A percentile compares a stretch with the other conserved stretches of the same genome.
Conservation (phyloP, 2,797 vertebrate genomes). For the Sparidentex hasta region DNA sequence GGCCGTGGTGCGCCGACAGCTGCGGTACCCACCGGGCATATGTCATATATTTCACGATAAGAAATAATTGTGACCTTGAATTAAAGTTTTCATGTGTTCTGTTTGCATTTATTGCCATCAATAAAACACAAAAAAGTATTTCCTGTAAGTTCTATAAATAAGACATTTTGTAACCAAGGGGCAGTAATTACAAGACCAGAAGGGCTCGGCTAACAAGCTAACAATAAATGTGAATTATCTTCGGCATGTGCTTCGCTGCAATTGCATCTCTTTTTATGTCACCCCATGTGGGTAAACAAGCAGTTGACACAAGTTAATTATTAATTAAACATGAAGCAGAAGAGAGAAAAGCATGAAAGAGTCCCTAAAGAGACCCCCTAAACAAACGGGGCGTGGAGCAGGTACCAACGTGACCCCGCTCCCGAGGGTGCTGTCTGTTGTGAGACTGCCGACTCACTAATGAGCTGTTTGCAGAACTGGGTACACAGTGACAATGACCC, state of each 20-base stretch:
- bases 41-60: slow-evolving; percentile 32
- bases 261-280: slow-evolving; percentile 53
- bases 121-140: slow-evolving; percentile 24
- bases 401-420: slow-evolving; percentile 75
- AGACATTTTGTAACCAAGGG: background rate
- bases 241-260: slow-evolving; percentile 31
- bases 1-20: slow-evolving; percentile 36
- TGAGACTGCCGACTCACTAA: slow-evolving; percentile 84
- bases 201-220: slow-evolving; percentile 45
- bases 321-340: slow-evolving; percentile 87
- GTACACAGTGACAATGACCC: slow-evolving; percentile 86
- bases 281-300: slow-evolving; percentile 82
- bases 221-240: slow-evolving; percentile 51
- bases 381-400: slow-evolving; percentile 83
- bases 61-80: slow-evolving; percentile 37
- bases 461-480: slow-evolving; percentile 88
- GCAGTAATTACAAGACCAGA: slow-evolving; percentile 34
- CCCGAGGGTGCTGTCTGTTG: slow-evolving; percentile 80
- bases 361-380: slow-evolving; percentile 81
- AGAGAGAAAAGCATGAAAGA: slow-evolving; percentile 53
- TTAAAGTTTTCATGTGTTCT: slow-evolving; percentile 33
- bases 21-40: slow-evolving; percentile 28
- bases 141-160: slow-evolving; percentile 6
- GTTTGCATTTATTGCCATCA: background rate
- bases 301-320: slow-evolving; percentile 85